Conservation (phyloP, 2,113 vertebrate species). For the Arvicanthis niloticus region DNA sequence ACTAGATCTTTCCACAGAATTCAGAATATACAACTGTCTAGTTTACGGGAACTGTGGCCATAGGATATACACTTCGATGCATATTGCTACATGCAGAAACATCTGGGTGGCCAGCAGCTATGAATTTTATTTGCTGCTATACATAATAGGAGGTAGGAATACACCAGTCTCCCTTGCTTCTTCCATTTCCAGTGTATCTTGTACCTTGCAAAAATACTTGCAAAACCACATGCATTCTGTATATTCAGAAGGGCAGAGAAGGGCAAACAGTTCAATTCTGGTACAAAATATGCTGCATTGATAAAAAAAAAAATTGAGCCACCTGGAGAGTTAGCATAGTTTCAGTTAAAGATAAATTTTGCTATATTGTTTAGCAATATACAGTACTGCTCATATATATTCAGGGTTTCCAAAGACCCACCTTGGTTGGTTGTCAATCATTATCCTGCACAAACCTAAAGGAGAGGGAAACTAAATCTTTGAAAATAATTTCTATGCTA, state of each 20-base stretch:
- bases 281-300: slow-evolving; percentile 50
- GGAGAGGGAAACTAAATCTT: not conserved
- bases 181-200: slow-evolving; percentile 9
- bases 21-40: slow-evolving; percentile 76
- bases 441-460: slow-evolving; percentile 7
- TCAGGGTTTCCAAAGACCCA: not conserved
- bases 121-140: slow-evolving; percentile 81
- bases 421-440: slow-evolving; percentile 11
- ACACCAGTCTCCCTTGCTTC: slow-evolving; percentile 72
- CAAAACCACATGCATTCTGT: not conserved
- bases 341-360: slow-evolving; percentile 42
- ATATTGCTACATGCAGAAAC: slow-evolving; percentile 83
- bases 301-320: slow-evolving; percentile 54
- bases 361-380: slow-evolving; percentile 49
- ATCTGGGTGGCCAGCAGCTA: slow-evolving; percentile 84
- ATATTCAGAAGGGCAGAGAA: not conserved
- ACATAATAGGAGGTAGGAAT: slow-evolving; percentile 73
- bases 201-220: slow-evolving; percentile 5
- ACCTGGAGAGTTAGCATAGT: slow-evolving; percentile 31
- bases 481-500: not conserved
- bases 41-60: slow-evolving; percentile 77
- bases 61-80: slow-evolving; percentile 78
- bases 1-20: slow-evolving; percentile 58
- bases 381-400: slow-evolving; percentile 18
- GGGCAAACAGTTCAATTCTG: slow-evolving; percentile 29